Conservation (phyloP, 2,113 vertebrate species). For the Rhynchomys soricoides region DNA sequence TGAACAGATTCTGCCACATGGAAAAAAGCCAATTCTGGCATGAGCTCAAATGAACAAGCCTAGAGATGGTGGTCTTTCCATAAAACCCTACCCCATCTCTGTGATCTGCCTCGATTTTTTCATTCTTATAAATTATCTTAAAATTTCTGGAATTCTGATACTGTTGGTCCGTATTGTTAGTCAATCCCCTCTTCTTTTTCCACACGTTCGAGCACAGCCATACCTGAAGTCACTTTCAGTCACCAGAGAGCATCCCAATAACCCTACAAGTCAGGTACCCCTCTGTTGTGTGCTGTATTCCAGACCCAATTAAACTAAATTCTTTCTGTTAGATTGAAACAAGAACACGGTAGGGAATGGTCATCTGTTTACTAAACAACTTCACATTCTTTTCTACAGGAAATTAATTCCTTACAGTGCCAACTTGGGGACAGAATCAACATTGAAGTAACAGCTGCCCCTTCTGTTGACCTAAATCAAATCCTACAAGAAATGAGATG, state of each 20-base stretch:
- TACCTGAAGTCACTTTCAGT: background rate
- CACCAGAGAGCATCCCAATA: background rate
- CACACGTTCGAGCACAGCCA: background rate
- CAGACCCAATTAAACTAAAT: background rate
- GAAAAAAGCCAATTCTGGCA: background rate
- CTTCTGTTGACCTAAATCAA: conserved; percentile 76
- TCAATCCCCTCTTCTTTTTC: background rate
- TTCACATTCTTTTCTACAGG: conserved; percentile 62
- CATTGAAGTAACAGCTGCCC: conserved; percentile 81
- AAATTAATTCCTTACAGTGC: conserved; percentile 72
- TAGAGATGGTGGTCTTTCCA: background rate
- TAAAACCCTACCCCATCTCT: background rate
- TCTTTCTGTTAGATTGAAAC: background rate
- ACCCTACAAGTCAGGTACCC: background rate
- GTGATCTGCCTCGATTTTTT: background rate
- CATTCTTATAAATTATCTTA: background rate
- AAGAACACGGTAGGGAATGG: background rate
- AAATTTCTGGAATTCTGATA: background rate
- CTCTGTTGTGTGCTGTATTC: background rate
- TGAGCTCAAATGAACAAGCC: background rate
- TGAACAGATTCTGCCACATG: background rate
- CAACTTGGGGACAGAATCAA: conserved; percentile 82
- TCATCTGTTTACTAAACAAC: background rate
- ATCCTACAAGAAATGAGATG: conserved; percentile 82
- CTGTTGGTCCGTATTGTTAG: background rate